These are phyloP conservation scores for Drosophila sp. DNA, from an alignment of 1,140 invertebrate species.

Conservation along the genomic window DNA sequence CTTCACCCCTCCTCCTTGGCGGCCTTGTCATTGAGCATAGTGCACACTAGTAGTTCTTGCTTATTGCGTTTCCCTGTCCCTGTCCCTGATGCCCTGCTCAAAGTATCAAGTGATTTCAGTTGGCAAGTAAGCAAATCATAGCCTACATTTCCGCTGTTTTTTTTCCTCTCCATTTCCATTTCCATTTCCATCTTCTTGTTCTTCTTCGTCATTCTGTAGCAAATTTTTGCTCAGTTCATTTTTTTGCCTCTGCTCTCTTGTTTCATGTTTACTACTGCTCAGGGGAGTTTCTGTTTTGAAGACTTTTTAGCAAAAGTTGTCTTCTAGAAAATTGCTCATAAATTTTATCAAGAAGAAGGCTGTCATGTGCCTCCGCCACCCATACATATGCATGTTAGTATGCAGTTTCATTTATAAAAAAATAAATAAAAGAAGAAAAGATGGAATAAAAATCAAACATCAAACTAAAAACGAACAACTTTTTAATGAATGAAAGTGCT, in stretches of 20 bases:
- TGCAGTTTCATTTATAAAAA: conserved; percentile 6
- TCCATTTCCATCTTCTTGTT: conserved; percentile 33
- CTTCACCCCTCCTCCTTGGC: conserved; percentile 26
- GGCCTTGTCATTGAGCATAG: conserved; percentile 51
- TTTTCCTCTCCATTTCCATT: conserved; percentile 50
- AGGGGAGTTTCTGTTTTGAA: conserved; percentile 6
- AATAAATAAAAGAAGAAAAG: neutral
- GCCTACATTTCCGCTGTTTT: conserved; percentile 78
- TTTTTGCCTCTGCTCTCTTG: conserved; percentile 23
- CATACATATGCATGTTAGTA: neutral
- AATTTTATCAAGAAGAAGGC: conserved; percentile 34
- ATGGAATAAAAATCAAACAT: conserved; percentile 11
- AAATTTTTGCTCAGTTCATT: conserved; percentile 34
- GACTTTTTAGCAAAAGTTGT: conserved; percentile 33
- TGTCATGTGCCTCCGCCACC: conserved; percentile 9
- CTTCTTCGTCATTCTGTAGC: conserved; percentile 9
- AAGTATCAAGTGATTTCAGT: conserved; percentile 38
- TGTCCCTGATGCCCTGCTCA: conserved; percentile 15
- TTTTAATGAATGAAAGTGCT: conserved; percentile 14
- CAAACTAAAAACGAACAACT: conserved; percentile 11
- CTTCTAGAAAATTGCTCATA: conserved; percentile 39
- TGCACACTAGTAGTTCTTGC: conserved; percentile 8
- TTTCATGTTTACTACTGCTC: conserved; percentile 9
- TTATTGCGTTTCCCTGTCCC: neutral
- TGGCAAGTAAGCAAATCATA: conserved; percentile 77